Percentiles rank a stretch among this genome's conserved stretches.
phyloP scores from a whole-genome alignment of 2,888 invertebrate genomes.

The Cosmia trapezina region DNA sequence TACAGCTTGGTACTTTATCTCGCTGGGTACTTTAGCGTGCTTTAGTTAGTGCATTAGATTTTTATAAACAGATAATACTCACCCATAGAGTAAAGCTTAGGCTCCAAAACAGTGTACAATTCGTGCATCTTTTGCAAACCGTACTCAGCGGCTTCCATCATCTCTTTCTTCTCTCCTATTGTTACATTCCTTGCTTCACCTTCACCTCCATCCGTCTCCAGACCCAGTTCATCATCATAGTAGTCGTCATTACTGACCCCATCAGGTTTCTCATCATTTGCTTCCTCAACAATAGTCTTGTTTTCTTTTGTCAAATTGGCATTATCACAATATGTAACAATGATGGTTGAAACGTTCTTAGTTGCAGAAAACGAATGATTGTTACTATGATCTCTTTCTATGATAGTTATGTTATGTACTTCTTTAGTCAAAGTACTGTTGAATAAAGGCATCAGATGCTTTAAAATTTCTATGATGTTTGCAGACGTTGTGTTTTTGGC shows the following conservation, averaged over 20 bases:
- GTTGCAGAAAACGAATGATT: constrained; percentile 82
- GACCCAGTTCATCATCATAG: constrained; percentile 66
- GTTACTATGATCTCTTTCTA: constrained; percentile 83
- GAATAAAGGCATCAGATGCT: constrained; percentile 86
- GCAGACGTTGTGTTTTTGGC: constrained; percentile 78
- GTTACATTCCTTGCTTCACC: constrained; percentile 71
- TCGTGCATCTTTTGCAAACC: constrained; percentile 93
- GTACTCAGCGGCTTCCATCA: constrained; percentile 92
- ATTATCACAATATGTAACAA: constrained; percentile 86
- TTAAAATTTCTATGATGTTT: constrained; percentile 85
- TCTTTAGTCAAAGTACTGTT: constrained; percentile 83
- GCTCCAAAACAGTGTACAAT: constrained; percentile 92
- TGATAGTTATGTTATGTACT: constrained; percentile 85
- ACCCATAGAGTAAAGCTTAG: constrained; percentile 93
- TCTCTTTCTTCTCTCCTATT: constrained; percentile 82
- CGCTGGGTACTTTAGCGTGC: too few relatives aligned
- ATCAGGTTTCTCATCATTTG: constrained; percentile 59
- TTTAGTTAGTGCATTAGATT: too few relatives aligned
- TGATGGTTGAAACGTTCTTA: constrained; percentile 85
- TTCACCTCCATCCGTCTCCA: constrained; percentile 58
- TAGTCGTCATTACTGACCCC: constrained; percentile 59
- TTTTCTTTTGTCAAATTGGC: constrained; percentile 76
- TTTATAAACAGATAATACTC: constrained; percentile 66
- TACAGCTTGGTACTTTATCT: too few relatives aligned
- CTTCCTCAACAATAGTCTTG: constrained; percentile 59